A percentile compares a stretch with the other conserved stretches of the same genome.
Conservation (phyloP, 1,140 invertebrate genomes). For the Papilio xuthus region DNA sequence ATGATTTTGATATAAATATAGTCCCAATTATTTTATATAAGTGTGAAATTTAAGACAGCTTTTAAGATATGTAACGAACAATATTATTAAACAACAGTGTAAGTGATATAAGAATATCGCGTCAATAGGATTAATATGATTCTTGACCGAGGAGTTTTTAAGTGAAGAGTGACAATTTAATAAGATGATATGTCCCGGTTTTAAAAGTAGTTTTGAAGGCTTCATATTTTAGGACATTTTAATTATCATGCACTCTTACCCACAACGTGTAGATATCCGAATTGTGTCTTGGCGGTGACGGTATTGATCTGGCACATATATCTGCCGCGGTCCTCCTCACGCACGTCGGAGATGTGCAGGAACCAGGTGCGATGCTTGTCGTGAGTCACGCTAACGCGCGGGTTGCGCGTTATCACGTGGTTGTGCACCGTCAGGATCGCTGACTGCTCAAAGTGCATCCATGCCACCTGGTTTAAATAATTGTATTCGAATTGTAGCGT, state of each 20-base stretch:
- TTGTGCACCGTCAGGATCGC: constrained; percentile 95
- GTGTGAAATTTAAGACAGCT: background rate
- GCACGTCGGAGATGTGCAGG: constrained; percentile 94
- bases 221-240: background rate
- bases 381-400: constrained; percentile 94
- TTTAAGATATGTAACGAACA: background rate
- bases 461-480: constrained; percentile 89
- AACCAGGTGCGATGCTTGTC: constrained; percentile 94
- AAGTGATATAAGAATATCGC: background rate
- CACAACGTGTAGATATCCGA: constrained; percentile 95
- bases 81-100: background rate
- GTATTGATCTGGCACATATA: constrained; percentile 99
- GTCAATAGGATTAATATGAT: too few relatives aligned
- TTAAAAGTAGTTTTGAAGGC: constrained; percentile 20
- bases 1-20: background rate
- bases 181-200: background rate
- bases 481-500: too few relatives aligned
- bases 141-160: background rate
- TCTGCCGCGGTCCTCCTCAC: constrained; percentile 94
- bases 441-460: constrained; percentile 97
- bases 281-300: constrained; percentile 94
- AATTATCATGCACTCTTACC: constrained; percentile 84
- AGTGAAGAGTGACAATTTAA: background rate
- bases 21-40: background rate
- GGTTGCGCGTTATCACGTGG: constrained; percentile 95